Conservation (phyloP, 2,797 vertebrate genomes). For the Acanthurus leucopareius region DNA sequence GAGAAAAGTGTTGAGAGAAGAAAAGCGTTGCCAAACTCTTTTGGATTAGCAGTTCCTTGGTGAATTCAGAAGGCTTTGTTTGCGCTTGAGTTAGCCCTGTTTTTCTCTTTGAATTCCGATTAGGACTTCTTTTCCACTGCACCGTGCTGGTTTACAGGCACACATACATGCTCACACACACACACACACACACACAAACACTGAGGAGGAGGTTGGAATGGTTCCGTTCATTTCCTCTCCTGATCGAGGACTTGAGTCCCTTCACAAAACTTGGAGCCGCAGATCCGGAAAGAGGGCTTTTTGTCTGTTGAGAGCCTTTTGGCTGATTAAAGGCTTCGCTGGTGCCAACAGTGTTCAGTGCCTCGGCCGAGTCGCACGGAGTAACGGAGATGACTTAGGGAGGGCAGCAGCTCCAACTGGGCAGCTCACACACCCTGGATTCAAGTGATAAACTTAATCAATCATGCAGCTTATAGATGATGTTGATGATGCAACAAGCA, state of each 20-base stretch:
- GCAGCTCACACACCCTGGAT: constrained; percentile 34
- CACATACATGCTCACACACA: constrained; percentile 42
- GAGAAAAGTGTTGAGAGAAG: constrained; percentile 43
- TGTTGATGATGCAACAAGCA: constrained; percentile 25
- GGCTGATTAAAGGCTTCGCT: constrained; percentile 55
- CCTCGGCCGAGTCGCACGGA: constrained; percentile 39
- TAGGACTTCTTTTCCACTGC: constrained; percentile 54
- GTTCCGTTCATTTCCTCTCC: constrained; percentile 62
- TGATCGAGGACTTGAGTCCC: constrained; percentile 34
- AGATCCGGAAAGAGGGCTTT: constrained; percentile 51
- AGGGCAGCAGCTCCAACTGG: constrained; percentile 39
- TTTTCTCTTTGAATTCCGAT: constrained; percentile 68
- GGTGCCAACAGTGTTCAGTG: constrained; percentile 48
- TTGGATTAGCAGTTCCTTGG: constrained; percentile 66
- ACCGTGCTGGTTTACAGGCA: constrained; percentile 19
- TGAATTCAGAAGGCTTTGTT: constrained; percentile 66
- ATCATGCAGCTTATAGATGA: constrained; percentile 30
- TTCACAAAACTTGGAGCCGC: constrained; percentile 40
- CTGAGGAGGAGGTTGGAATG: constrained; percentile 21
- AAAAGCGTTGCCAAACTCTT: constrained; percentile 56
- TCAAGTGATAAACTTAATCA: constrained; percentile 53
- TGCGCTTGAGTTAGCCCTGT: constrained; percentile 44
- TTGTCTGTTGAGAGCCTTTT: constrained; percentile 42
- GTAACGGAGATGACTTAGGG: constrained; percentile 40
- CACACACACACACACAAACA: constrained; percentile 14